These are phyloP conservation scores for Argopecten irradians DNA, from an alignment of 1,140 invertebrate genomes.

Conservation along the genomic window DNA sequence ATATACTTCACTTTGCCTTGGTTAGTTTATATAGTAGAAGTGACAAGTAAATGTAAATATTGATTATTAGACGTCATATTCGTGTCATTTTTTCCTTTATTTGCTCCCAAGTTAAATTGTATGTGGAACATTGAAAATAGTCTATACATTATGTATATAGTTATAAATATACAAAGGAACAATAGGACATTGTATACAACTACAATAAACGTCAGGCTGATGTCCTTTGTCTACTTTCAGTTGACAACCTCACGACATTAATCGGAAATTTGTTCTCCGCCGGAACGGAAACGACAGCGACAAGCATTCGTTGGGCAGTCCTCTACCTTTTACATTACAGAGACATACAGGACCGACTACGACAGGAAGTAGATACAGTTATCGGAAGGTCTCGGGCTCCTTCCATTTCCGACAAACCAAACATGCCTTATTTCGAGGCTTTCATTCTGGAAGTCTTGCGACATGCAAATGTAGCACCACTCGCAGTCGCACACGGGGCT, in stretches of 20 bases:
- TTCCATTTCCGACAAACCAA: slow-evolving; percentile 25
- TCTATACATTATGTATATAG: no score
- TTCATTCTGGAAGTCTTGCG: slow-evolving; percentile 52
- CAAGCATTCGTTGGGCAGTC: slow-evolving; percentile 89
- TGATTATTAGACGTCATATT: no score
- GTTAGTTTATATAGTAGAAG: no score
- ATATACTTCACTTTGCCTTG: no score
- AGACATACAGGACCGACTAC: slow-evolving; percentile 64
- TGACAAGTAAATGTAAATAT: no score
- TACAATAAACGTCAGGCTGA: neutral
- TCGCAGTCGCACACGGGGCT: slow-evolving; percentile 70
- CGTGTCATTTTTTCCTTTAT: no score
- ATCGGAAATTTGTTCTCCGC: slow-evolving; percentile 89
- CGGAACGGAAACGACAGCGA: slow-evolving; percentile 90
- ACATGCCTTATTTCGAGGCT: slow-evolving; percentile 45
- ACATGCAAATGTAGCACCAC: slow-evolving; percentile 61
- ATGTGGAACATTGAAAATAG: no score
- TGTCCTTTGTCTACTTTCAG: slow-evolving; percentile 47
- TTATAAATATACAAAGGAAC: no score
- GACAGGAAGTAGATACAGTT: slow-evolving; percentile 54
- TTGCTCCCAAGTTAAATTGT: no score
- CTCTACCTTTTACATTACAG: slow-evolving; percentile 67
- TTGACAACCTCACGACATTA: slow-evolving; percentile 48
- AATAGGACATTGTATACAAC: no score
- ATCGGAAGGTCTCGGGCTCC: slow-evolving; percentile 82